Evolutionary conservation across 1,140 invertebrate genomes (phyloP), one percentile per base, ranked within the genome.

Genomic region (Drosophila chauvacae): DNA sequence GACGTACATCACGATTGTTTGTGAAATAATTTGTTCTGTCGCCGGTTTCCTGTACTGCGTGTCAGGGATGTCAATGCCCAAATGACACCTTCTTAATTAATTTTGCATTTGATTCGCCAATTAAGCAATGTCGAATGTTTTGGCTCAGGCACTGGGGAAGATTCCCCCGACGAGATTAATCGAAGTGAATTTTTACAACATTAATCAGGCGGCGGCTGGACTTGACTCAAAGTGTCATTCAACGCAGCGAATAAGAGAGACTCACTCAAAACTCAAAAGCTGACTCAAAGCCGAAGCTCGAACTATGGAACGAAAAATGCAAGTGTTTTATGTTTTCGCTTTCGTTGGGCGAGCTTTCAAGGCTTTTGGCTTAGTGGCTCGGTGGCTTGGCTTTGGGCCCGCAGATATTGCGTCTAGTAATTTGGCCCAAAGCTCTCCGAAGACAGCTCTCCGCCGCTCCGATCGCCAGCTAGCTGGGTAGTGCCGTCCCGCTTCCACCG

Each of bases 271-370:
- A 7, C 83, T 87, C 84, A 57, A 83, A 86, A 82, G 70, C 64
- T 79, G 58, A 48, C 47, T 63, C 58, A 42, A 47, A 68, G 20
- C 39, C 26, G 42, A 39, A 60, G 75, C 75, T 77, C 59, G 26
- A 62, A 57, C 75, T 58, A 57, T 77, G 77, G 75, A 42, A 74
- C 69, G 84, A 80, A 88, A 86, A 87, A 84, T 84, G 83, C 84
- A 87, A 87, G 83, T 87, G 77, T 88, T 87, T 69, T 63, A 39
- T 61, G 51, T 72, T 77, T 87, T 87, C 83, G 83, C 83, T 87
- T 87, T 87, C 83, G 65, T 88, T 83, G 77, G 69, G 51, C 35
- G 76, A 87, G 83, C 83, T 87, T 87, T 88, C 83, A 87, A 87
- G 83, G 83, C 83, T 85, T 84, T 58, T 75, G 51, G 47, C 44